These are phyloP conservation scores for Pseudomyrmex concolor DNA, from an alignment of 1,140 invertebrate genomes.

Conservation along the genomic window DNA sequence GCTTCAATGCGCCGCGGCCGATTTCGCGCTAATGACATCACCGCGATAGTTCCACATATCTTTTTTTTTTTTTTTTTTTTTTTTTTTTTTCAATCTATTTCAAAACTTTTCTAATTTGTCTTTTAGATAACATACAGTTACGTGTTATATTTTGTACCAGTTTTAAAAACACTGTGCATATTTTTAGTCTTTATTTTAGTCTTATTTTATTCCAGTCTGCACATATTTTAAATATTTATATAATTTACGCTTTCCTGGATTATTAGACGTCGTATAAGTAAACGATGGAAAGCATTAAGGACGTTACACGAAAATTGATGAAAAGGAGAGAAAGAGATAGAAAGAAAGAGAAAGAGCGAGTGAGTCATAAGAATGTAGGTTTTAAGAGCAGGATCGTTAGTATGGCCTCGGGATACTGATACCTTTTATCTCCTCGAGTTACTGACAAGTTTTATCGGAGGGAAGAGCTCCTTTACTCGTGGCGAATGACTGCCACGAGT, in stretches of 20 bases:
- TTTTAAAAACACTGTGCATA: too few species aligned
- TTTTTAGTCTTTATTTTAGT: too few species aligned
- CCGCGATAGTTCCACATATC: not conserved
- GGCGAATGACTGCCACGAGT: conserved; percentile 65
- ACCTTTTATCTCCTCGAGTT: conserved; percentile 78
- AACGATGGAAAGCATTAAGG: not conserved
- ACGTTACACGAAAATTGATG: not conserved
- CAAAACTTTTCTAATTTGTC: too few species aligned
- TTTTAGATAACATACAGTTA: too few species aligned
- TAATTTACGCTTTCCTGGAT: too few species aligned
- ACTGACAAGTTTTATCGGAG: conserved; percentile 72
- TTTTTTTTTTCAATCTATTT: too few species aligned
- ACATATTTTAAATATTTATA: not conserved
- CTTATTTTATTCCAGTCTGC: not conserved
- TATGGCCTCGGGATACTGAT: conserved; percentile 66
- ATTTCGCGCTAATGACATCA: not conserved
- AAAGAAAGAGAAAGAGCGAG: not conserved
- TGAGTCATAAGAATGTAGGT: conserved; percentile 48
- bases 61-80: not conserved
- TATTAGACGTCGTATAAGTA: too few species aligned
- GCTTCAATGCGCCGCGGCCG: not conserved
- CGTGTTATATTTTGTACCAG: too few species aligned
- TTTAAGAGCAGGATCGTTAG: conserved; percentile 70
- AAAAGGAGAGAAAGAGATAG: not conserved
- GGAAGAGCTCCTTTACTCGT: conserved; percentile 64